phyloP scores from a whole-genome alignment of 2,113 vertebrate genomes.

The Hippoglossus stenolepis region DNA sequence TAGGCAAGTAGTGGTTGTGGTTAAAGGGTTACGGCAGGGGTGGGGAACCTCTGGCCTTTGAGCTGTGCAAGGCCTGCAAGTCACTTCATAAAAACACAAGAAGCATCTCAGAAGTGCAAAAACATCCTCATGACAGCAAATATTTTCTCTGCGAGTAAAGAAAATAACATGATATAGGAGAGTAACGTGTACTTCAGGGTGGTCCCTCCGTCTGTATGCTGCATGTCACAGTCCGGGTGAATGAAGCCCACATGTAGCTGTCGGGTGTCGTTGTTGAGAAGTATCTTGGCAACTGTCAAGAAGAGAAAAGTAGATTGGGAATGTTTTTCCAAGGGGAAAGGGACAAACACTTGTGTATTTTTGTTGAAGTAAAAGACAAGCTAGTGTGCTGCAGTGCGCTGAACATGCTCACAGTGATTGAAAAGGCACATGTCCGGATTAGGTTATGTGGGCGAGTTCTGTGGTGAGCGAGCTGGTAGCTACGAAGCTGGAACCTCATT shows the following conservation, averaged over 20 bases:
- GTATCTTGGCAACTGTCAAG: neutral
- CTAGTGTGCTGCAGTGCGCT: too few relatives aligned
- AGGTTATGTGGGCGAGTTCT: too few relatives aligned
- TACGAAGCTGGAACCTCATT: too few relatives aligned
- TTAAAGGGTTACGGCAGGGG: neutral
- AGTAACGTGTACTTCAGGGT: neutral
- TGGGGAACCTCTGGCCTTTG: neutral
- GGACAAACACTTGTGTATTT: too few relatives aligned
- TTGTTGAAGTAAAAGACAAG: too few relatives aligned
- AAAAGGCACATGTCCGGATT: too few relatives aligned
- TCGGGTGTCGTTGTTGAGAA: neutral
- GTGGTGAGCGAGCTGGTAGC: too few relatives aligned
- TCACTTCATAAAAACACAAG: neutral
- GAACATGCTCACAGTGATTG: too few relatives aligned
- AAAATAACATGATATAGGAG: neutral
- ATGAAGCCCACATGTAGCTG: neutral
- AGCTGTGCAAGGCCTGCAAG: neutral
- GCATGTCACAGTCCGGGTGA: neutral
- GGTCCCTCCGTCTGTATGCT: neutral
- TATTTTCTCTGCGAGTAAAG: neutral
- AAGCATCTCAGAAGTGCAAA: neutral
- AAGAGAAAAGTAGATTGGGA: too few relatives aligned
- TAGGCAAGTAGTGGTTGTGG: neutral
- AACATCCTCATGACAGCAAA: neutral
- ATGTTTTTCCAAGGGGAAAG: too few relatives aligned